phyloP scores from a whole-genome alignment of 1,140 invertebrate species.

The Arctopsyche grandis region DNA sequence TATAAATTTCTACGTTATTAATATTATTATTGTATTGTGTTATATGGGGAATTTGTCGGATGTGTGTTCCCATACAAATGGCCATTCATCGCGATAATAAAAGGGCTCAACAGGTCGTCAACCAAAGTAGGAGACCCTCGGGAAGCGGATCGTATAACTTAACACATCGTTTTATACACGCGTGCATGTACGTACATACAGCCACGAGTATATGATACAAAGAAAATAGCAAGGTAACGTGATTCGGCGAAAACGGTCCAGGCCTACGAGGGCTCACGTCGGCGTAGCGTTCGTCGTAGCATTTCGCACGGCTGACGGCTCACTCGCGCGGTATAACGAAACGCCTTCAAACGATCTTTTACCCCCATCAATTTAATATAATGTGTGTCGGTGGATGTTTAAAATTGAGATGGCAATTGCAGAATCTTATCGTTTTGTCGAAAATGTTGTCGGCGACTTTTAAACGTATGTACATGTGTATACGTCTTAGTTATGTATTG shows the following conservation, averaged over 20 bases:
- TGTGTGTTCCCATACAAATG: conserved; percentile 23
- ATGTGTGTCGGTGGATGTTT: too few relatives aligned
- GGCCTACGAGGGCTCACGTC: conserved; percentile 28
- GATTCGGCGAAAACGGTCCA: conserved; percentile 42
- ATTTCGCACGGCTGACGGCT: conserved; percentile 7
- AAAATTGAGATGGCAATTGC: too few relatives aligned
- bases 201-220: too few relatives aligned
- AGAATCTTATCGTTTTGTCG: too few relatives aligned
- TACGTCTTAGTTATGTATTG: too few relatives aligned
- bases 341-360: conserved; percentile 3
- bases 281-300: background rate
- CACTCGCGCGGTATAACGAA: conserved; percentile 21
- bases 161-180: conserved; percentile 47
- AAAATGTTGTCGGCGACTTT: too few relatives aligned
- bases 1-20: background rate
- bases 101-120: conserved; percentile 49
- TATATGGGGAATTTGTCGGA: background rate
- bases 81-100: conserved; percentile 42
- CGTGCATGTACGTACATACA: too few relatives aligned
- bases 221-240: conserved; percentile 49
- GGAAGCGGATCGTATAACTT: conserved; percentile 42
- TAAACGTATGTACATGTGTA: too few relatives aligned
- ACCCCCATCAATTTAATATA: background rate
- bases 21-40: too few relatives aligned
- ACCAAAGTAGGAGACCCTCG: conserved; percentile 49